phyloP scores from a whole-genome alignment of 2,797 vertebrate species.

The Astyanax mexicanus region DNA sequence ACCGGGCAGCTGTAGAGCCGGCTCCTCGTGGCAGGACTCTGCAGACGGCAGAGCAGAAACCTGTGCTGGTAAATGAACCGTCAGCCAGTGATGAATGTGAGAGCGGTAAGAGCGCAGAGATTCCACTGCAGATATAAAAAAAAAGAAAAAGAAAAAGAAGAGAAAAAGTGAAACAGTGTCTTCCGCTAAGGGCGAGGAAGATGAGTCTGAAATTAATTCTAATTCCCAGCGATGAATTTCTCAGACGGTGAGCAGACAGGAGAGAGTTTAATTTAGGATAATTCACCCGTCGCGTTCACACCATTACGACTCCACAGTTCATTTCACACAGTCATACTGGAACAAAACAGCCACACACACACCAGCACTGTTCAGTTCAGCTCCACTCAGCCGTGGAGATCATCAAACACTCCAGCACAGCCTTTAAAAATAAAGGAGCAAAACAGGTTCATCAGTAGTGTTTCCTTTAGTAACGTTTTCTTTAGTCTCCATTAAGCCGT shows the following conservation, averaged over 20 bases:
- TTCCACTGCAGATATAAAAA: neutral
- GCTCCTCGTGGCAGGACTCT: neutral
- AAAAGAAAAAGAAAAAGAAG: neutral
- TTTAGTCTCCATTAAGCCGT: too few relatives aligned
- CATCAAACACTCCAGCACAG: too few relatives aligned
- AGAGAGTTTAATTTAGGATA: slow-evolving; percentile 2
- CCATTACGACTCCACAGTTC: neutral
- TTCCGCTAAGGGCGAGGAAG: neutral
- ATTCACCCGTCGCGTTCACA: neutral
- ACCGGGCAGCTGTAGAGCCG: neutral
- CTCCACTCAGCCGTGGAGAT: neutral
- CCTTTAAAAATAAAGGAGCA: too few relatives aligned
- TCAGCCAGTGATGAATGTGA: neutral
- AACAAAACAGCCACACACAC: too few relatives aligned
- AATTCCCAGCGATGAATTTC: neutral
- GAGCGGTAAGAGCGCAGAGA: neutral
- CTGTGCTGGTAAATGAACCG: neutral
- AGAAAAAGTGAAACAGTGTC: too few relatives aligned
- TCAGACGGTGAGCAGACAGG: slow-evolving; percentile 5
- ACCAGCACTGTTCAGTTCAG: neutral
- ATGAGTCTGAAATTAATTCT: slow-evolving; percentile 7
- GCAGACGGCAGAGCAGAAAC: neutral
- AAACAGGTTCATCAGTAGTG: too few relatives aligned
- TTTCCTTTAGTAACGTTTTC: too few relatives aligned
- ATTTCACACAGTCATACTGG: neutral